These are phyloP conservation scores for Aptenodytes patagonicus DNA, from an alignment of 2,113 vertebrate genomes.

Conservation along the genomic window DNA sequence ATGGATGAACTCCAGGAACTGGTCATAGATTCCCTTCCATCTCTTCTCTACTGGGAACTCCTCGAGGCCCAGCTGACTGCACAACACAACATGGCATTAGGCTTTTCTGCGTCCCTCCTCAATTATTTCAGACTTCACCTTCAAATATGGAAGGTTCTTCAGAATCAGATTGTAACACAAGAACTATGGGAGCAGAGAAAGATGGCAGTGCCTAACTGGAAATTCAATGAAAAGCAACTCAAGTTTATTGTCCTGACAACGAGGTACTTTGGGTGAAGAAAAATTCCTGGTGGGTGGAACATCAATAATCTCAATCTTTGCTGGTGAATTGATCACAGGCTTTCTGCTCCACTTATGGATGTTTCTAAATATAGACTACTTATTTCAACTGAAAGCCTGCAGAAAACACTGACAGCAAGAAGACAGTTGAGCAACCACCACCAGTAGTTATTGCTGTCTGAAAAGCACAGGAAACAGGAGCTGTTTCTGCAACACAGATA, in stretches of 20 bases:
- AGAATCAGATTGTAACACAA: background rate
- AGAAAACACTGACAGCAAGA: background rate
- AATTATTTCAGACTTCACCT: background rate
- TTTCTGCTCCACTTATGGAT: background rate
- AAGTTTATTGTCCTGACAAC: background rate
- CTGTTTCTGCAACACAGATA: background rate
- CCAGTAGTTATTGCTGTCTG: background rate
- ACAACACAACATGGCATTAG: background rate
- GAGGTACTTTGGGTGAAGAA: background rate
- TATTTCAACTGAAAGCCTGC: background rate
- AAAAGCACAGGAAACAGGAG: background rate
- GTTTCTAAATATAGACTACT: background rate
- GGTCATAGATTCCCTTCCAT: slow-evolving; percentile 72
- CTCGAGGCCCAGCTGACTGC: slow-evolving; percentile 72
- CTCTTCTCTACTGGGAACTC: slow-evolving; percentile 70
- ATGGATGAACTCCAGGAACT: slow-evolving; percentile 69
- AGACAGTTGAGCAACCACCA: background rate
- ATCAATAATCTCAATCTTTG: background rate
- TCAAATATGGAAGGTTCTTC: background rate
- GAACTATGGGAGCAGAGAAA: background rate
- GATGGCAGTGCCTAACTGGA: background rate
- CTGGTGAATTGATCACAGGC: background rate
- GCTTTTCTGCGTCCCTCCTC: background rate
- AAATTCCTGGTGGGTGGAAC: fast-evolving
- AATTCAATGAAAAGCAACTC: background rate